Conservation (phyloP, 2,113 vertebrate genomes). For the Calonectris borealis region DNA sequence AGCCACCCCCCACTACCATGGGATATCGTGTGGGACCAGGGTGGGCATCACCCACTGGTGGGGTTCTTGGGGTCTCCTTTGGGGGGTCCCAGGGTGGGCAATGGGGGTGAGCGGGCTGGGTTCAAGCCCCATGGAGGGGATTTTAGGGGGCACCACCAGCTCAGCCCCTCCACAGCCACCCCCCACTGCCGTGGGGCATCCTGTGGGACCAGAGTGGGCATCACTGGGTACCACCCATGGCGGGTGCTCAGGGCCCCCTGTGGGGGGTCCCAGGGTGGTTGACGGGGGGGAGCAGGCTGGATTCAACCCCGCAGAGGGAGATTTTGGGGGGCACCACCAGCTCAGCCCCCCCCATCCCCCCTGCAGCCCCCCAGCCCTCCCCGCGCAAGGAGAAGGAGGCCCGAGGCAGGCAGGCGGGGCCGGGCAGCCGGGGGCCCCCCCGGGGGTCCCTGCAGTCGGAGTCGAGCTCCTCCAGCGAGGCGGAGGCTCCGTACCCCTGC, state of each 20-base stretch:
- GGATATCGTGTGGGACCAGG: no score
- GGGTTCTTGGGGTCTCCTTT: background rate
- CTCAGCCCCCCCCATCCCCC: background rate
- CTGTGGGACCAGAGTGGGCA: no score
- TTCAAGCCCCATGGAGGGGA: no score
- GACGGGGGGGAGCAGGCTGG: background rate
- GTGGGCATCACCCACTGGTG: background rate
- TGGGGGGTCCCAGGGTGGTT: no score
- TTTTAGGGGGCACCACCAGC: no score
- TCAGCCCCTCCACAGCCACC: no score
- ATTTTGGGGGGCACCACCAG: no score
- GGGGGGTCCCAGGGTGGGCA: background rate
- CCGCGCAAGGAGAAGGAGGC: background rate
- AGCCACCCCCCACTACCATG: no score
- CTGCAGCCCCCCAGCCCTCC: background rate
- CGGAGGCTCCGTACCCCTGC: constrained; percentile 66
- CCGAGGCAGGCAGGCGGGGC: background rate
- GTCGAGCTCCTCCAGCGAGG: constrained; percentile 69
- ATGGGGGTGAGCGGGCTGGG: background rate
- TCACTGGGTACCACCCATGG: no score
- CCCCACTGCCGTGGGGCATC: no score
- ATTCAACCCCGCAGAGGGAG: background rate
- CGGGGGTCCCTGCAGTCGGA: constrained; percentile 56
- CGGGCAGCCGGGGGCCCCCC: constrained; percentile 5
- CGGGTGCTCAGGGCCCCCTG: no score